Conservation (phyloP, 2,888 invertebrate species). For the Parnassius mnemosyne region DNA sequence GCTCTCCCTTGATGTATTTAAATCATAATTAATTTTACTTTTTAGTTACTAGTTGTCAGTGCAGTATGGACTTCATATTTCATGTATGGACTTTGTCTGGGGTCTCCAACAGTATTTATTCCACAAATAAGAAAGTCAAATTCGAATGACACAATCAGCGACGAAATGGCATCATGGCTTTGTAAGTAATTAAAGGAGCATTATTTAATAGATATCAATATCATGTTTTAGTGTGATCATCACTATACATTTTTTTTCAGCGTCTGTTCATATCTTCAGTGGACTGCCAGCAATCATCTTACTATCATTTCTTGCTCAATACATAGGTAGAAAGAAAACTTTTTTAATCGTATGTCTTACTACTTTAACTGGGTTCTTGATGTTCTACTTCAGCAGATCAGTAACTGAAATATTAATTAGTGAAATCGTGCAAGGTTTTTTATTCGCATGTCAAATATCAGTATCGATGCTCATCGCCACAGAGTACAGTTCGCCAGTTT, state of each 20-base stretch:
- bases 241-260: slow-evolving; percentile 29
- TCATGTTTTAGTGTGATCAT: not conserved
- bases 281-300: not conserved
- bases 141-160: slow-evolving; percentile 33
- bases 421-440: slow-evolving; percentile 11
- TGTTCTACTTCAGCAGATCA: slow-evolving; percentile 9
- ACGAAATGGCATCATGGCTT: slow-evolving; percentile 52
- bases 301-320: not conserved
- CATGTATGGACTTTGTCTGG: slow-evolving; percentile 9
- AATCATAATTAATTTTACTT: not conserved
- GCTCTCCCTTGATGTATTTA: too few relatives aligned
- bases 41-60: slow-evolving; percentile 1
- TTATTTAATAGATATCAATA: too few relatives aligned
- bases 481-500: slow-evolving; percentile 39
- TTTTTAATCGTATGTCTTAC: slow-evolving; percentile 4
- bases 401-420: slow-evolving; percentile 10
- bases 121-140: slow-evolving; percentile 12
- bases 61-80: slow-evolving; percentile 11
- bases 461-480: slow-evolving; percentile 23
- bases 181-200: slow-evolving; percentile 36
- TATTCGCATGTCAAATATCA: slow-evolving; percentile 8
- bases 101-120: slow-evolving; percentile 26
- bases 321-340: slow-evolving; percentile 11
- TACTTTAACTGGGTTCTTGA: slow-evolving; percentile 9
- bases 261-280: slow-evolving; percentile 6